A percentile compares a stretch with the other conserved stretches of the same genome.
These are phyloP conservation scores for Anableps anableps DNA, from an alignment of 2,797 vertebrate species.

Conservation along the genomic window DNA sequence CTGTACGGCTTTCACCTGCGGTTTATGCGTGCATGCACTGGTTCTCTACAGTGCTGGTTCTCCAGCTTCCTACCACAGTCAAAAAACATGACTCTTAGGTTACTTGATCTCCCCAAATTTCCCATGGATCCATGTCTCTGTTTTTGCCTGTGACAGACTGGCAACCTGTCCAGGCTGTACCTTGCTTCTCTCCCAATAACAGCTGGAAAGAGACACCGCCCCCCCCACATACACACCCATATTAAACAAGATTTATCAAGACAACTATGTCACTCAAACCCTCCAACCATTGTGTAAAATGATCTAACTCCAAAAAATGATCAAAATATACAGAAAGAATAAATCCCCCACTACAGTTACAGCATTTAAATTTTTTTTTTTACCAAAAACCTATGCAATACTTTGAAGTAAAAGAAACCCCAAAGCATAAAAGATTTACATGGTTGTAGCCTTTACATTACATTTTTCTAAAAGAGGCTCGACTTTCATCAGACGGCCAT, in stretches of 20 bases:
- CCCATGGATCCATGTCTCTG: neutral
- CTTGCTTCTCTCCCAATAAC: too few species aligned
- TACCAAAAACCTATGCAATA: neutral
- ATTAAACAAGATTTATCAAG: too few species aligned
- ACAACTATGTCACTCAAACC: too few species aligned
- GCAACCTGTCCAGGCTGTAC: neutral
- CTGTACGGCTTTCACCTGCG: too few species aligned
- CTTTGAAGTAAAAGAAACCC: neutral
- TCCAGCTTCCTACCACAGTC: neutral
- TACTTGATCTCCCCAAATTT: neutral
- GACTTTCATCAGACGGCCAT: constrained; percentile 7
- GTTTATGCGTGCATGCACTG: too few species aligned
- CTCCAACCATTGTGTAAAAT: neutral
- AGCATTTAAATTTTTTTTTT: neutral
- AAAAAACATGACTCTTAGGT: neutral
- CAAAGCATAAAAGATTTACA: neutral
- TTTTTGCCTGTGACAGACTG: neutral
- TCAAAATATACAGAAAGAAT: neutral
- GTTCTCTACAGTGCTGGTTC: neutral
- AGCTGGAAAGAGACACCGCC: neutral
- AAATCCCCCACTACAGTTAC: neutral
- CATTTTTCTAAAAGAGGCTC: neutral
- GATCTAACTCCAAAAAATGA: neutral
- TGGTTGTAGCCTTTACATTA: neutral
- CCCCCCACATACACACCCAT: too few species aligned